A percentile compares a stretch with the other conserved stretches of the same genome.
phyloP scores from a whole-genome alignment of 1,140 invertebrate genomes.

The Drosophila bifasciata region DNA sequence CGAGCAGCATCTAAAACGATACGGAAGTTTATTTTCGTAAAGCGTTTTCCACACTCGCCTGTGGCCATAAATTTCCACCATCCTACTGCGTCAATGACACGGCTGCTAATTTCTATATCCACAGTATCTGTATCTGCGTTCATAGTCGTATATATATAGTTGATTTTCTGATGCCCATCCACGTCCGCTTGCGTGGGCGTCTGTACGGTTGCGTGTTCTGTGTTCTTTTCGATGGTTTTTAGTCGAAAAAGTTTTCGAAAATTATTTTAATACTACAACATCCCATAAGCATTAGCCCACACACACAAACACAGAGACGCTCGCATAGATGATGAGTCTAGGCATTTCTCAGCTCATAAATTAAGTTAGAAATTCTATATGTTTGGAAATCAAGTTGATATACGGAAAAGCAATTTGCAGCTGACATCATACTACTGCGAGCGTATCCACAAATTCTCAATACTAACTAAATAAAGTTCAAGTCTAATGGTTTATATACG shows the following conservation, averaged over 20 bases:
- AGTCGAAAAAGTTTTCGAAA: conserved; percentile 51
- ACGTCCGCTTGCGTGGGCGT: conserved; percentile 67
- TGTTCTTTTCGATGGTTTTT: conserved; percentile 32
- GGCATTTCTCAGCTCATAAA: conserved; percentile 61
- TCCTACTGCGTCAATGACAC: conserved; percentile 76
- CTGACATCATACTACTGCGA: conserved; percentile 74
- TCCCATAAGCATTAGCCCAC: conserved; percentile 66
- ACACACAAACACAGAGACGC: conserved; percentile 31
- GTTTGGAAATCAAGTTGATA: conserved; percentile 69
- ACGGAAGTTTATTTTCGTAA: conserved; percentile 75
- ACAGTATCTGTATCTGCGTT: conserved; percentile 26
- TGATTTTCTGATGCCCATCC: conserved; percentile 42
- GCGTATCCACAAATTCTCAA: conserved; percentile 35
- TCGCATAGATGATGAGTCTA: conserved; percentile 15
- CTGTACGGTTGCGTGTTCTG: conserved; percentile 48
- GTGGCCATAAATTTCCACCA: conserved; percentile 64
- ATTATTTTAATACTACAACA: conserved; percentile 67
- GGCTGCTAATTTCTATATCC: conserved; percentile 62
- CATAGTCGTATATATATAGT: conserved; percentile 38
- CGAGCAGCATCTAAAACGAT: conserved; percentile 43
- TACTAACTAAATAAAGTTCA: conserved; percentile 24
- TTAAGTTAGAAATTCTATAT: conserved; percentile 65
- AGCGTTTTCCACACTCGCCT: conserved; percentile 64
- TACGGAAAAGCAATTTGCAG: conserved; percentile 79
- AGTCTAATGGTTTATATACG: conserved; percentile 10